Conservation (phyloP, 2,113 vertebrate genomes). For the Rhinolophus sinicus region DNA sequence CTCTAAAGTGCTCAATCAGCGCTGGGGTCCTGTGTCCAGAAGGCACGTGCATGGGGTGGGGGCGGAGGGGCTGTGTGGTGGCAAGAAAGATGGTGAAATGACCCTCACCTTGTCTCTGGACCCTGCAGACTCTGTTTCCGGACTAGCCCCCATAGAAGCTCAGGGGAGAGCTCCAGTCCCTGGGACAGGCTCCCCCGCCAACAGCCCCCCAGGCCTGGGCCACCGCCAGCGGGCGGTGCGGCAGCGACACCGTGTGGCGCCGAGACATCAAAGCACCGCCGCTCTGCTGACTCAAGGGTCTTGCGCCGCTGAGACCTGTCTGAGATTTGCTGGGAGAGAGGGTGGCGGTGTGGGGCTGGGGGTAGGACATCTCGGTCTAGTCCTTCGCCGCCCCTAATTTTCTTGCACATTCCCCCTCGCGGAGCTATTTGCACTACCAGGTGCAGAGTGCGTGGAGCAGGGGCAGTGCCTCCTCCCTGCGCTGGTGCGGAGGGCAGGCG, state of each 20-base stretch:
- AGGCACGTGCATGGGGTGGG: neutral
- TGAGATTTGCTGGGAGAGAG: fast-evolving
- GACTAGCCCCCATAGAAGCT: neutral
- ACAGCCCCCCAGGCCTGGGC: neutral
- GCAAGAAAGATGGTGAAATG: neutral
- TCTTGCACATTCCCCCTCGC: neutral
- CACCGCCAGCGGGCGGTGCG: neutral
- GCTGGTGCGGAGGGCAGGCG: too few relatives aligned
- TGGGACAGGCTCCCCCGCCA: neutral
- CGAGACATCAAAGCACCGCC: neutral
- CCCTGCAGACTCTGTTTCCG: fast-evolving
- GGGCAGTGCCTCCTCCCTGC: neutral
- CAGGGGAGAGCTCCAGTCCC: fast-evolving
- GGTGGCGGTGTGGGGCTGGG: fast-evolving
- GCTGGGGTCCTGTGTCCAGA: fast-evolving
- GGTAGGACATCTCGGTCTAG: neutral
- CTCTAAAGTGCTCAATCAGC: neutral
- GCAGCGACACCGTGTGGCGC: constrained; percentile 77
- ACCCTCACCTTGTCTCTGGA: neutral
- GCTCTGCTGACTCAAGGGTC: fast-evolving
- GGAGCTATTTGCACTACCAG: neutral
- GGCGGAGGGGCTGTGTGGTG: too few relatives aligned
- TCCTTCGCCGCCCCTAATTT: fast-evolving
- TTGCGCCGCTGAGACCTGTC: fast-evolving
- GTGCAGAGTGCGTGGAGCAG: neutral